Percentiles rank a stretch among this genome's conserved stretches.
phyloP scores from a whole-genome alignment of 2,888 invertebrate species.

The Ophion obscuratus region DNA sequence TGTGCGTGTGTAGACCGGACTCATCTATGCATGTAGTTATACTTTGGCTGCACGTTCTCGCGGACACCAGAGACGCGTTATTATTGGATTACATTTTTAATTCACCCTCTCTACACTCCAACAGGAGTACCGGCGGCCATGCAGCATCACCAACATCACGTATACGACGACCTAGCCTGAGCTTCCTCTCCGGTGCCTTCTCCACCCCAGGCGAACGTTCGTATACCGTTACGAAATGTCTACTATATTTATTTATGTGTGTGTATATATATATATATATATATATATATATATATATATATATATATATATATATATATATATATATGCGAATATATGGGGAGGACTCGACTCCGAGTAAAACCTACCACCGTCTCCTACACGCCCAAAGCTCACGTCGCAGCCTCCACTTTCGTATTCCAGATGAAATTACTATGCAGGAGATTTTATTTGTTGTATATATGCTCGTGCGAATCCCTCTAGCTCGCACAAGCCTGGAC shows the following conservation, averaged over 20 bases:
- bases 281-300: too few relatives aligned
- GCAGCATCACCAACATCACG: constrained; percentile 62
- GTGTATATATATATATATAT: neutral
- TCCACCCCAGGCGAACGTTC: constrained; percentile 62
- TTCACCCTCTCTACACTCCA: constrained; percentile 80
- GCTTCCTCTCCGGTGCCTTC: constrained; percentile 65
- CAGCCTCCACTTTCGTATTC: constrained; percentile 83
- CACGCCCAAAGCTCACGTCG: constrained; percentile 75
- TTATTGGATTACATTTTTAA: constrained; percentile 84
- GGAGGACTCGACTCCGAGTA: constrained; percentile 63
- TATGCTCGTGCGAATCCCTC: constrained; percentile 67
- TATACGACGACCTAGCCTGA: constrained; percentile 63
- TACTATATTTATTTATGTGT: constrained; percentile 4
- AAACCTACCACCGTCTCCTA: constrained; percentile 53
- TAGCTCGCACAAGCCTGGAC: constrained; percentile 73
- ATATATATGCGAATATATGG: constrained; percentile 17
- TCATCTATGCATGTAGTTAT: constrained; percentile 55
- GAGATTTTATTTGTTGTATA: constrained; percentile 83
- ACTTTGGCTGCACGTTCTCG: constrained; percentile 63
- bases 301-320: too few relatives aligned
- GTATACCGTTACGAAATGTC: constrained; percentile 62
- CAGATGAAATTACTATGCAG: constrained; percentile 83
- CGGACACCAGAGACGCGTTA: constrained; percentile 83
- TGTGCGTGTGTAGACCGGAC: constrained; percentile 28
- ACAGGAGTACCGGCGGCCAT: constrained; percentile 54